Evolutionary conservation across 1,140 invertebrate genomes (phyloP), one percentile per base, ranked within the genome.

Genomic region (Drosophila nikananu): DNA sequence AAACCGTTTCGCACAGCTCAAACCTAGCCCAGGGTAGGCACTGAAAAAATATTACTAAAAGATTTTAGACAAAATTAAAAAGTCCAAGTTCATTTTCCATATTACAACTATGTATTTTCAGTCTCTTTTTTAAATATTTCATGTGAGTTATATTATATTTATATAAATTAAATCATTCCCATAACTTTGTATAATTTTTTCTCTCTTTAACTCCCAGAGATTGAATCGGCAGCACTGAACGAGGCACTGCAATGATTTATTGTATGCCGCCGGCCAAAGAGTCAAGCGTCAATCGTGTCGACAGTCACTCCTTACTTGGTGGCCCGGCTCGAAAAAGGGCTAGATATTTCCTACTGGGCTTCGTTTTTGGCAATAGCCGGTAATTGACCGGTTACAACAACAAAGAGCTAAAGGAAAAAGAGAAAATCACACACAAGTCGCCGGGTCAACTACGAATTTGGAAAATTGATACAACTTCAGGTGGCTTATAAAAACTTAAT

Each of bases 241-340:
- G 4, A 54, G 32, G 8, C 15, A 60, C 52, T 82, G 79, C 62
- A 61, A 74, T 86, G 83, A 86, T 86, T 86, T 86, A 86, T 86
- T 66, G 80, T 48, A 52, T 37, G 74, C 83, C 79, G 52, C 30
- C 60, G 80, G 83, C 57, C 78, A 86, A 57, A 83, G 67, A 83
- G 83, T 83, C 83, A 74, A 74, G 55, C 71, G 68, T 74, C 71
- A 83, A 80, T 80, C 83, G 83, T 75, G 78, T 80, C 66, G 52
- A 77, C 81, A 77, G 66, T 76, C 66, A 51, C 41, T 32, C 83
- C 83, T 73, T 87, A 73, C 74, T 55, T 66, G 58, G 71, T 58
- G 35, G 58, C 46, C 60, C 49, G 25, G 49, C 83, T 63, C 57
- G 30, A 49, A 70, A 82, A 87, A 80, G 77, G 83, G 82, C 44